phyloP scores from a whole-genome alignment of 2,797 vertebrate genomes.

The Lepidocolaptes lacrymiger region DNA sequence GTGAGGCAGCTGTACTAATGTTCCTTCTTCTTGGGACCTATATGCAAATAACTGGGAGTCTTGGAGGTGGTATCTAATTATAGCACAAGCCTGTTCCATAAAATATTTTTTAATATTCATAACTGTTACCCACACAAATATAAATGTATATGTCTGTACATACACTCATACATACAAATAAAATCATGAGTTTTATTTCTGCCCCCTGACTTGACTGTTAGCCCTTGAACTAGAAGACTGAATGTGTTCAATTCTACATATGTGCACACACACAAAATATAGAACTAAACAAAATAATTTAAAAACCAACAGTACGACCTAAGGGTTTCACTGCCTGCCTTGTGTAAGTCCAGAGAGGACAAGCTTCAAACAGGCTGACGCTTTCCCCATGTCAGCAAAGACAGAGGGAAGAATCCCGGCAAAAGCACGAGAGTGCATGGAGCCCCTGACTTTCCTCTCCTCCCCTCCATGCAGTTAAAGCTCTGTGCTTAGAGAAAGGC shows the following conservation, averaged over 20 bases:
- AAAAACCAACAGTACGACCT: background rate
- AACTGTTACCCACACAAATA: background rate
- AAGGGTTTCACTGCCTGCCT: background rate
- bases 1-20: background rate
- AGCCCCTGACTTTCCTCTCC: background rate
- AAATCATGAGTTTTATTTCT: background rate
- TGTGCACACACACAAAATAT: background rate
- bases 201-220: background rate
- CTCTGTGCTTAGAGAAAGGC: background rate
- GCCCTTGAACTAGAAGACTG: background rate
- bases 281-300: background rate
- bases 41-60: background rate
- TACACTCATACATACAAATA: background rate
- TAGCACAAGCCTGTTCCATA: background rate
- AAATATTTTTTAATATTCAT: background rate
- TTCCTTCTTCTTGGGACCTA: constrained; percentile 9
- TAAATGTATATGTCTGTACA: background rate
- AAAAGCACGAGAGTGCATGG: background rate
- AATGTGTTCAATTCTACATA: background rate
- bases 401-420: background rate
- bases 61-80: background rate
- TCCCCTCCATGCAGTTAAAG: background rate
- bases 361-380: background rate
- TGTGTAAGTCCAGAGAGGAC: background rate
- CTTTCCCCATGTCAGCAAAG: background rate